Evolutionary conservation across 1,140 invertebrate genomes (phyloP), one percentile per base, ranked within the genome.

Genomic region (Drosophila subobscura): DNA sequence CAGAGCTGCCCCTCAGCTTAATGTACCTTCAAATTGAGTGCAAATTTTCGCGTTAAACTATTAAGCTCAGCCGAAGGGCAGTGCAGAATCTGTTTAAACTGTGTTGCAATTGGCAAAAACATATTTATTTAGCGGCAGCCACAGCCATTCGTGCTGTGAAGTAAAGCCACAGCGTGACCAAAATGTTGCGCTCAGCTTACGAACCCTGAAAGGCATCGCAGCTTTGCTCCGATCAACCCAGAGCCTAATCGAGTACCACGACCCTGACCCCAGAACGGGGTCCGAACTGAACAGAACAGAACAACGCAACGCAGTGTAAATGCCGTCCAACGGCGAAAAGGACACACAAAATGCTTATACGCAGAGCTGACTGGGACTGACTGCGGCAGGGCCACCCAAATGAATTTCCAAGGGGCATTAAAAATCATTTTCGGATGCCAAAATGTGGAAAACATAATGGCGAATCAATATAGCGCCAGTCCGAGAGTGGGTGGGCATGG

Each of bases 381-480:
- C 33, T 37, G 33, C 29, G 52, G 22, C 33, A 45, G 5, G 16
- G n/a, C 22, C 40, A 33, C 22, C 57, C 27, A 75, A 83, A 79
- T 83, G 71, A 76, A 79, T 84, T 79, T 56, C n/a, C 12, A 10
- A 51, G 52, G 55, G 55, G 61, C 58, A 84, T 84, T 84, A 70
- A 77, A 84, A 84, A 79, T 74, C 79, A 55, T 71, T 79, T 79
- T 84, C 66, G 51, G 53, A 40, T 51, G 59, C 52, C 56, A 51
- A 33, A 73, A 75, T 75, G 72, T 41, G 42, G 10, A 73, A 66
- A 66, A 45, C 57, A 68, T 73, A 74, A 83, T 74, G 54, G 61
- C 50, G 61, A 83, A 84, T 79, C 76, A 77, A 83, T 83, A 84
- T 75, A 83, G 60, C 65, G 40, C 65, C 51, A 46, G 57, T 41